Base-by-base conservation (phyloP, 2,888 invertebrate species). In the Sinohyriopsis cumingii region DNA sequence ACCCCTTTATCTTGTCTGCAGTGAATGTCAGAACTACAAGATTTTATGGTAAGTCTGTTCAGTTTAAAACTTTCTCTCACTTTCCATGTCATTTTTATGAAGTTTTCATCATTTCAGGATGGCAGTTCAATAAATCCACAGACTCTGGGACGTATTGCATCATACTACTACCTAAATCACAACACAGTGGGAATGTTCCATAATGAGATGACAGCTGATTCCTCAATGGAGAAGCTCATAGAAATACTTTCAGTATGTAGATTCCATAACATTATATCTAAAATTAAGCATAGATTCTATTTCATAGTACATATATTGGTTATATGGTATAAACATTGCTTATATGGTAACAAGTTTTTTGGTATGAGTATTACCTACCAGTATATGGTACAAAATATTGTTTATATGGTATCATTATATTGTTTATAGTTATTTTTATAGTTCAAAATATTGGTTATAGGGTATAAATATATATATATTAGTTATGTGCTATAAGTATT, bases 111-210 rank as follows among this genome's bases (percentile, higher is more conserved):
- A 55, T 69, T 75, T 18, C 66, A 82, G 81, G 81, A 82, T 60
- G 76, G 80, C 55, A 65, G 69, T 25, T 71, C 78, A 12, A 80
- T 89, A 63, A 64, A 57, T 0, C 81, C 86, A 3, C 69, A 77
- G 76, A 94, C 96, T 84, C 93, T 96, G 91, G 99, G 99, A 0
- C 93, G 95, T 70, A 96, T 99, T 72, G 94, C 98, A 0, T 98
- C 99, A 0, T 99, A 95, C 90, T 99, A 99, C 91, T 99, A 99
- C 90, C 91, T 99, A 45, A 95, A 96, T 0, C 95, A 99, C 91
- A 93, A 94, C 83, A 98, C 98, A 0, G 94, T 99, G 92, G 92
- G 94, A 61, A 94, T 95, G 90, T 96, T 99, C 88, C 91, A 93
- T 61, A 92, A 94, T 55, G 91, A 92, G 54, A 89, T 99, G 62